Evolutionary conservation across 2,888 invertebrate genomes (phyloP).

Genomic region (Molorchus minor): DNA sequence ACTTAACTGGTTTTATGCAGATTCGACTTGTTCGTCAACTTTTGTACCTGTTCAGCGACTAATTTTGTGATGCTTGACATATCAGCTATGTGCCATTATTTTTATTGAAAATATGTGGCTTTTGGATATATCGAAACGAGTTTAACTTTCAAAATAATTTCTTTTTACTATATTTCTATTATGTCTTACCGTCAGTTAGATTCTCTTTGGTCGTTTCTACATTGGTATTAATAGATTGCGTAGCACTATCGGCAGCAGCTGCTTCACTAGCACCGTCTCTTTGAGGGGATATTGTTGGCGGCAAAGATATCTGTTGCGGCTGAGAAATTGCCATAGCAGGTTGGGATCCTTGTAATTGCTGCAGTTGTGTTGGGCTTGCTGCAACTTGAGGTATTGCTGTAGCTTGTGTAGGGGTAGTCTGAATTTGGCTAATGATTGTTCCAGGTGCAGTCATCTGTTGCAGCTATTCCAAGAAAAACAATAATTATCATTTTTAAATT

Average conservation of each 20-base stretch:
- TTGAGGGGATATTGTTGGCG: slow-evolving; percentile 47
- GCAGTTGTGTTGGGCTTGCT: slow-evolving; percentile 53
- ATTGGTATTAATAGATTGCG: slow-evolving; percentile 25
- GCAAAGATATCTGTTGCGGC: slow-evolving; percentile 58
- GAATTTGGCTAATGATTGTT: slow-evolving; percentile 62
- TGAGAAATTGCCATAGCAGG: slow-evolving; percentile 52
- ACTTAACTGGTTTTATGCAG: too few species aligned
- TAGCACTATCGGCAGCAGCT: slow-evolving; percentile 17
- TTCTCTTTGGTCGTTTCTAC: slow-evolving; percentile 43
- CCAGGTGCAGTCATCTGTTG: slow-evolving; percentile 66
- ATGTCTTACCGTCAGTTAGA: slow-evolving; percentile 47
- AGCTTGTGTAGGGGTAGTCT: slow-evolving; percentile 52
- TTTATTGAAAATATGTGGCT: too few species aligned
- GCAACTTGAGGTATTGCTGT: slow-evolving; percentile 56
- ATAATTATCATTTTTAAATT: slow-evolving; percentile 17
- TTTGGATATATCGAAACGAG: too few species aligned
- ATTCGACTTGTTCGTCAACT: too few species aligned
- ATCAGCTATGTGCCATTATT: too few species aligned
- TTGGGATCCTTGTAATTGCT: slow-evolving; percentile 48
- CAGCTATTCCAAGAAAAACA: slow-evolving; percentile 21
- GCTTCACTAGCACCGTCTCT: slow-evolving; percentile 24
- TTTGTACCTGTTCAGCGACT: too few species aligned
- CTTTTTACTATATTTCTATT: too few species aligned
- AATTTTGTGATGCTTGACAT: too few species aligned
- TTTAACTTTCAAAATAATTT: neutral